Evolutionary conservation across 2,888 invertebrate genomes (phyloP), one percentile per base, ranked within the genome.

Genomic region (Andrena minutula): DNA sequence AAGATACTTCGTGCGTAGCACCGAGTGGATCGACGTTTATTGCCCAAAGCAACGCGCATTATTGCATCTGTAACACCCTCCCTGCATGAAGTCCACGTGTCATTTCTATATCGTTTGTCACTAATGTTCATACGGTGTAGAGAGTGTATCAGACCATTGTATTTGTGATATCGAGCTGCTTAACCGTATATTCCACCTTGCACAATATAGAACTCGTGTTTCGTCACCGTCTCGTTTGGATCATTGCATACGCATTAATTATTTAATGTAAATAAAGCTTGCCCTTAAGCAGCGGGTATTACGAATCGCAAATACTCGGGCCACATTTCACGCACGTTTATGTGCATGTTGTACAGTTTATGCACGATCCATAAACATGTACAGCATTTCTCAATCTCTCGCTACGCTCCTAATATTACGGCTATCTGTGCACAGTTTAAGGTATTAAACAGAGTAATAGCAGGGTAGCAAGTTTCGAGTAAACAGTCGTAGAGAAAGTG

Each of bases 321-420:
- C 26, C 51, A 60, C 51, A 47, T 61, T 66, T 73, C 41, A 61
- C 20, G 30, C n/a, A 41, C 28, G 35, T 51, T 35, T 51, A 30
- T 49, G 60, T 56, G 78, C 83, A 83, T 78, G 68, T 72, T 83
- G 71, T 83, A 75, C 74, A 66, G 35, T 78, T 78, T 63, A 83
- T 72, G 83, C 83, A 79, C 73, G 72, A 79, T 73, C 20, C 66
- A 83, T 75, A 75, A 83, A 83, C 49, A 16, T 70, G 63, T 71
- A 68, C 74, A 83, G 83, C 83, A 83, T 77, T 83, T 83, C 74
- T 77, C 83, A 83, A 83, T 83, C 70, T n/a, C 26, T 28, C 32
- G 30, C 8, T 63, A 2, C 49, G 56, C 3, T 53, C 20, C 26
- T 58, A 26, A 53, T 60, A 23, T 66, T n/a, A 12, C 7, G 5